Percentiles rank a stretch among this genome's conserved stretches.
Evolutionary conservation across 2,113 vertebrate species (phyloP).

Genomic region (Aldabrachelys gigantea): DNA sequence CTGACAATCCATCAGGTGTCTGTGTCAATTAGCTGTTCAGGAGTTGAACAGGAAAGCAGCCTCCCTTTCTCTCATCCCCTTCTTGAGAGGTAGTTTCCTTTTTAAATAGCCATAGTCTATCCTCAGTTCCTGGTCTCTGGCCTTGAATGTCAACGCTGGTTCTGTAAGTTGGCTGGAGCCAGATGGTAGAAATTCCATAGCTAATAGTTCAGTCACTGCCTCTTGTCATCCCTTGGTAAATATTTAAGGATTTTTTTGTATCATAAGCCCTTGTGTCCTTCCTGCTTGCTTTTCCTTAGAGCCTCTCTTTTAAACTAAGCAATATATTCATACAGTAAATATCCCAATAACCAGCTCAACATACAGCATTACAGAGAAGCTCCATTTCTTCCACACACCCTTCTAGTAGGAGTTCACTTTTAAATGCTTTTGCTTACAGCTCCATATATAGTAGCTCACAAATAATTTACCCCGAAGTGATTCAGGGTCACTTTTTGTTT

Average conservation of each 20-base stretch:
- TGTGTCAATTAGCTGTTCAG: background rate
- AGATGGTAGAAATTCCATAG: background rate
- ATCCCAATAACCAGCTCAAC: background rate
- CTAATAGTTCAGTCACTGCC: background rate
- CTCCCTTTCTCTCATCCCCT: too few species aligned
- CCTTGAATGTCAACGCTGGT: background rate
- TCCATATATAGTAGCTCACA: background rate
- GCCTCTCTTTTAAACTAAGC: background rate
- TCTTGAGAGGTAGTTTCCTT: too few species aligned
- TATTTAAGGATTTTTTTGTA: background rate
- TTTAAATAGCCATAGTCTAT: background rate
- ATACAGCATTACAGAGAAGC: background rate
- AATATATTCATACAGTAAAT: background rate
- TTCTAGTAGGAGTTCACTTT: background rate
- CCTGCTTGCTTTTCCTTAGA: background rate
- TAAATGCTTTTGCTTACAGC: background rate
- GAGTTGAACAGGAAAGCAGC: background rate
- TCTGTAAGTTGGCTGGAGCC: background rate
- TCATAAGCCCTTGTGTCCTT: background rate
- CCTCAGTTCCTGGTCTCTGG: background rate
- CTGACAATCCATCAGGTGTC: too few species aligned
- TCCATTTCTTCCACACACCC: background rate
- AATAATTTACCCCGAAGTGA: background rate
- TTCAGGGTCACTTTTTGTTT: background rate
- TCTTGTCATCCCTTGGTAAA: background rate